Evolutionary conservation across 1,140 invertebrate genomes (phyloP), one percentile per base, ranked within the genome.

Genomic region (Lasioglossum albipes): DNA sequence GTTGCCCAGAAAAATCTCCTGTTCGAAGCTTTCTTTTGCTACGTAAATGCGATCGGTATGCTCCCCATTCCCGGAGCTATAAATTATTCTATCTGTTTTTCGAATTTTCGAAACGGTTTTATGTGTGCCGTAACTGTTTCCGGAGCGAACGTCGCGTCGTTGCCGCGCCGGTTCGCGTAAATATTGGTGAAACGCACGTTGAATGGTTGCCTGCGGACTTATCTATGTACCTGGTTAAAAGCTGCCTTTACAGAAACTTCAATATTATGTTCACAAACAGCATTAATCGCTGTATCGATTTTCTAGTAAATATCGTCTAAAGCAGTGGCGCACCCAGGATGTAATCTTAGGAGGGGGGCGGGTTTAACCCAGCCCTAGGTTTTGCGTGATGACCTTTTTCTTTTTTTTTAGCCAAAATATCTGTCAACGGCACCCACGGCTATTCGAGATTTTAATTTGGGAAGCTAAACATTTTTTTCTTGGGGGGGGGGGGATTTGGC

Each of bases 1-100:
- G 52, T 18, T 12, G 12, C 10, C 7, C 42, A n/a, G 20, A 12
- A 27, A 20, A 45, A 49, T 4, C 12, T 16, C 66, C 45, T 12
- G n/a, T 5, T 49, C 4, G 10, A 36, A 5, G n/a, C 49, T 36
- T 20, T 10, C 31, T 57, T 67, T 13, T 67, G 31, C 31, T 16
- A 66, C 73, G 62, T 20, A 75, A 75, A 75, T 75, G 49, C 20
- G 20, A 9, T 54, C 62, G 65, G 62, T 22, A 27, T 41, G 42
- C 12, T 42, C 74, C 45, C 74, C 49, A 42, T 36, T n/a, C 36
- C 45, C 45, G 41, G 42, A n/a, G n/a, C n/a, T 36, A 16, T 45
- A 41, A 64, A 65, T 31, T 65, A 74, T 74, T 49, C 62, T 45
- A 42, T 7, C 18, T 45, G 18, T 16, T 18, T 27, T 67, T 20